Base-by-base conservation (phyloP, 2,888 invertebrate genomes). In the Drosophila rellima region DNA sequence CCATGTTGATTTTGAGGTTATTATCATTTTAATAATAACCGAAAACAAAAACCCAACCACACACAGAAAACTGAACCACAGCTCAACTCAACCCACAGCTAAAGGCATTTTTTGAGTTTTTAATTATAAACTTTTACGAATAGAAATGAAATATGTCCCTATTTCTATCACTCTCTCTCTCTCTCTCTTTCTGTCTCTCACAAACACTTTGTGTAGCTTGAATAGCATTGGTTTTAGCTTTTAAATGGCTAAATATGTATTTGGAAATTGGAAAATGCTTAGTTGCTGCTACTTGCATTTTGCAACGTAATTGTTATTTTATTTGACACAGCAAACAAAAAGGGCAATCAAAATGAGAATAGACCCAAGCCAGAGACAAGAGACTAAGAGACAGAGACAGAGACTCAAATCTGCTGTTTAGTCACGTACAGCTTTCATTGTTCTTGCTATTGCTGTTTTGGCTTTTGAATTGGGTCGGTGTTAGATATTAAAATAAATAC, bases 1-100 rank as follows among this genome's bases (percentile, higher is more conserved):
- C 79, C 74, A 79, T 83, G 87, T 75, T 78, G 78, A 71, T 84
- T 81, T 72, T 82, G 79, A 66, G 85, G 82, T 74, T 83, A 83
- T 83, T 85, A 88, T 88, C 82, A 88, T 83, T 87, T 88, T 82
- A 84, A 88, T 86, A 86, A 82, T 82, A 88, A 79, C 79, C 73
- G 59, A 70, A 88, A 80, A 83, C 76, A 88, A 79, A 76, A 82
- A 67, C 51, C 48, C 65, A 59, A 45, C 47, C 70, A 52, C 45
- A 39, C 62, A 63, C 40, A 50, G 11, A 23, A 39, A 15, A 39
- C 8, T 7, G 26, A 40, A 10, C 18, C 37, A 18, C 52, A 52
- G 26, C 45, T 52, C 39, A 52, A 40, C 29, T 17, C 31, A 39
- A 39, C 60, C 52, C 59, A 23, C 66, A 50, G 64, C 64, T 54